Evolutionary conservation across 2,888 invertebrate genomes (phyloP), one percentile per base, ranked within the genome.

Genomic region (Drosophila barbarae): DNA sequence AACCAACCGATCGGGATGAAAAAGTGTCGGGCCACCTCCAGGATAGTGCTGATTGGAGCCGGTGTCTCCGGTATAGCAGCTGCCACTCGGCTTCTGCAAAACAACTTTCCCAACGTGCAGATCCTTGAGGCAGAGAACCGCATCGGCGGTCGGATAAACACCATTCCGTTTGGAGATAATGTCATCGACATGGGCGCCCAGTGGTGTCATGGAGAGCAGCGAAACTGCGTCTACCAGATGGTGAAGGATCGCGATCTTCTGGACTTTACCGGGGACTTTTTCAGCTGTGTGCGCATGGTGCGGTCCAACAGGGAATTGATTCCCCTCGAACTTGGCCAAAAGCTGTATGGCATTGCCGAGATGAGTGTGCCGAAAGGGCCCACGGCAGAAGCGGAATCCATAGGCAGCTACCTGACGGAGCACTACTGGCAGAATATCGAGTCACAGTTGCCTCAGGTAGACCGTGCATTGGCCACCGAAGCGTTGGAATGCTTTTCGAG

Each of bases 151-250:
- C 90, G 94, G 65, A 90, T 93, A 44, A 74, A 89, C 47, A 90
- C 91, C 1, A 87, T 91, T 2, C 87, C 89, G 0, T 91, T 91
- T 68, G 92, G 90, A 1, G 91, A 91, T 2, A 91, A 90, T 66
- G 87, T 91, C 7, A 89, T 95, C 5, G 95, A 95, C 84, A 82
- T 94, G 51, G 95, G 95, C 0, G 95, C 94, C 50, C 94, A 95
- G 72, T 95, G 95, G 95, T 93, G 85, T 46, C 81, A 86, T 39
- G 86, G 95, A 0, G 93, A 94, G 85, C 89, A 91, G 81, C 90
- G 90, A 56, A 93, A 94, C 87, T 78, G 91, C 35, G 91, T 93
- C 0, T 93, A 90, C 76, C 90, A 92, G 47, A 80, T 93, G 59
- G 92, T 91, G 5, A 59, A 81, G 51, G 60, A 82, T 6, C 44